These are phyloP conservation scores for Drosophila barbarae DNA, from an alignment of 2,888 invertebrate species.

Conservation along the genomic window DNA sequence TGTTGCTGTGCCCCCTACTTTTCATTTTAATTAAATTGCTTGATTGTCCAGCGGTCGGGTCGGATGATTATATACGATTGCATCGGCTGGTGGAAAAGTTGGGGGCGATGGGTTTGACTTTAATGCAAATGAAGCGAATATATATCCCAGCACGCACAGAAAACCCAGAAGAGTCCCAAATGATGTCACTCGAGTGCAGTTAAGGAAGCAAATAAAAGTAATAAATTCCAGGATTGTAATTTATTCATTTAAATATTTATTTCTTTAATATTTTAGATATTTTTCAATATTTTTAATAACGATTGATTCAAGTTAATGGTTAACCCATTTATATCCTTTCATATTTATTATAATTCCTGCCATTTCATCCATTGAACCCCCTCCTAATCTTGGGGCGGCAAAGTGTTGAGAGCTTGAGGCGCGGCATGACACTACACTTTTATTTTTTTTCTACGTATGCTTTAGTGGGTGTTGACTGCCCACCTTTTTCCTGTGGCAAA, in stretches of 20 bases:
- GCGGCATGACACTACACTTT: constrained; percentile 28
- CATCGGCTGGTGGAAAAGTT: constrained; percentile 9
- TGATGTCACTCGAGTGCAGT: constrained; percentile 23
- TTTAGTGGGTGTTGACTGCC: constrained; percentile 34
- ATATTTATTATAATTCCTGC: not conserved
- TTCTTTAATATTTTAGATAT: not conserved
- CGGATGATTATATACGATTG: constrained; percentile 42
- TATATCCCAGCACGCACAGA: constrained; percentile 1
- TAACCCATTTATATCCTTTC: not conserved
- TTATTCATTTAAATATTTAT: not conserved
- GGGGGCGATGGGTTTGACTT: constrained; percentile 8
- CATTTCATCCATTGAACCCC: not conserved
- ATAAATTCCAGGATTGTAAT: not conserved
- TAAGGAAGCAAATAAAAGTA: not conserved
- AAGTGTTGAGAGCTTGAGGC: not conserved
- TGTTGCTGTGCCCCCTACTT: constrained; percentile 40
- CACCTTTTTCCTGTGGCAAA: constrained; percentile 6
- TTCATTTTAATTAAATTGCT: constrained; percentile 71
- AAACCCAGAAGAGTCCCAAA: not conserved
- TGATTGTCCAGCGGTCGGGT: constrained; percentile 42
- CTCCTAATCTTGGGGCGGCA: not conserved
- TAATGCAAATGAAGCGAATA: constrained; percentile 30
- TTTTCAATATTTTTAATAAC: not conserved
- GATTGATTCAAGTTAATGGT: not conserved
- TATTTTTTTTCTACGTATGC: not conserved